These are phyloP conservation scores for Hoplias malabaricus DNA, from an alignment of 2,113 vertebrate genomes.

Conservation along the genomic window DNA sequence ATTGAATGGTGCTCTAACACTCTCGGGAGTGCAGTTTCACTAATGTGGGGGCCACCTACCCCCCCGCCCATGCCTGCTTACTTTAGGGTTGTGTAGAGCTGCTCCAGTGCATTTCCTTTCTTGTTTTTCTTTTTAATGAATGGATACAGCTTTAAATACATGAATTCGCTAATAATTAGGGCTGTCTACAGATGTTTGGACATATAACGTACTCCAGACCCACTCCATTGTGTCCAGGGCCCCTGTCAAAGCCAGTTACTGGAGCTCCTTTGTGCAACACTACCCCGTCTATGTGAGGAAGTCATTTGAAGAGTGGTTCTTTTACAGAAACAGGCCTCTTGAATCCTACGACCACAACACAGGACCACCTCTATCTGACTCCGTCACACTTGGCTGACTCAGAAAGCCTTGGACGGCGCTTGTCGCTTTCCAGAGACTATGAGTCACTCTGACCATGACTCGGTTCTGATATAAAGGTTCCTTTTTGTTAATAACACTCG, in stretches of 20 bases:
- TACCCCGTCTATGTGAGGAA: neutral
- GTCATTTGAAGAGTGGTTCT: neutral
- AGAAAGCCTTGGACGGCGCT: constrained; percentile 54
- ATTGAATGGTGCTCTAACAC: too few relatives aligned
- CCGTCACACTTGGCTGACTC: constrained; percentile 55
- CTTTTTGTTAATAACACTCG: constrained; percentile 61
- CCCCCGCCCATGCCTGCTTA: too few relatives aligned
- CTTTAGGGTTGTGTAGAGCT: too few relatives aligned
- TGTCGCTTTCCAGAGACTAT: constrained; percentile 40
- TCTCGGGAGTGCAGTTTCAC: too few relatives aligned
- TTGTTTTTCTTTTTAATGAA: too few relatives aligned
- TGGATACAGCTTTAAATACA: too few relatives aligned
- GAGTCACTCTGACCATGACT: constrained; percentile 44
- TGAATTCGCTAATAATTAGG: too few relatives aligned
- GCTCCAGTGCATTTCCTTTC: too few relatives aligned
- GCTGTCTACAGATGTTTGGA: too few relatives aligned
- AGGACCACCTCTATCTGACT: constrained; percentile 42
- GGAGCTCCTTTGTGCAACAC: neutral
- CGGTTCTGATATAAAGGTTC: constrained; percentile 54
- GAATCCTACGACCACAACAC: neutral
- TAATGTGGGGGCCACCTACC: too few relatives aligned
- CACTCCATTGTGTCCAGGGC: neutral
- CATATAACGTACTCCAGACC: too few relatives aligned
- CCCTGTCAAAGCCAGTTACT: neutral
- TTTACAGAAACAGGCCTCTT: neutral